Conservation (phyloP, 2,113 vertebrate genomes). For the Numida meleagris region DNA sequence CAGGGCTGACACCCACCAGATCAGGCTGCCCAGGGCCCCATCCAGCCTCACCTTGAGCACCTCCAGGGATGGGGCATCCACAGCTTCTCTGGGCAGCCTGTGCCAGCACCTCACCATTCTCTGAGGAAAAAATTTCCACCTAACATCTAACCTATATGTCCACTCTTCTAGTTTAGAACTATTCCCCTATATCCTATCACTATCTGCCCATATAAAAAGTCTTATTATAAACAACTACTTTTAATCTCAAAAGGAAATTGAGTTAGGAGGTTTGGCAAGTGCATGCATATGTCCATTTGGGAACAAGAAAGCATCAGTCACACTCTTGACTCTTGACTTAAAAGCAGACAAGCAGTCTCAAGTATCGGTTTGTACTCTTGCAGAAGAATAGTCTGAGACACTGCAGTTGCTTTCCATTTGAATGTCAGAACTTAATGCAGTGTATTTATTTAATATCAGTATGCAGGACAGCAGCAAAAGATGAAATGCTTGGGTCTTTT, state of each 20-base stretch:
- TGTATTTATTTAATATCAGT: not conserved
- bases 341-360: not conserved
- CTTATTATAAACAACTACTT: not conserved
- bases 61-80: not conserved
- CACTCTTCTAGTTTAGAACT: not conserved
- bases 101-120: not conserved
- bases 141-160: not conserved
- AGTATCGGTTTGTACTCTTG: not conserved
- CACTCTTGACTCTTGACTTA: not conserved
- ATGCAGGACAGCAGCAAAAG: not conserved
- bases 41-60: not conserved
- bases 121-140: not conserved
- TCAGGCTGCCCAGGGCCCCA: not conserved
- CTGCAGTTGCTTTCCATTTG: not conserved
- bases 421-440: not conserved
- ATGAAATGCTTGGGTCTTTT: not conserved
- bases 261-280: not conserved
- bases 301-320: not conserved
- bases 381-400: not conserved
- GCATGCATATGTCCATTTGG: rapidly evolving
- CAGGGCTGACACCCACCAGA: not conserved
- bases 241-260: not conserved
- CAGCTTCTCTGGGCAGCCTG: not conserved
- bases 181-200: not conserved
- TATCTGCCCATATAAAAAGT: not conserved